These are phyloP conservation scores for Ditylenchus weischeri DNA, from an alignment of 2,888 invertebrate genomes.

Conservation along the genomic window DNA sequence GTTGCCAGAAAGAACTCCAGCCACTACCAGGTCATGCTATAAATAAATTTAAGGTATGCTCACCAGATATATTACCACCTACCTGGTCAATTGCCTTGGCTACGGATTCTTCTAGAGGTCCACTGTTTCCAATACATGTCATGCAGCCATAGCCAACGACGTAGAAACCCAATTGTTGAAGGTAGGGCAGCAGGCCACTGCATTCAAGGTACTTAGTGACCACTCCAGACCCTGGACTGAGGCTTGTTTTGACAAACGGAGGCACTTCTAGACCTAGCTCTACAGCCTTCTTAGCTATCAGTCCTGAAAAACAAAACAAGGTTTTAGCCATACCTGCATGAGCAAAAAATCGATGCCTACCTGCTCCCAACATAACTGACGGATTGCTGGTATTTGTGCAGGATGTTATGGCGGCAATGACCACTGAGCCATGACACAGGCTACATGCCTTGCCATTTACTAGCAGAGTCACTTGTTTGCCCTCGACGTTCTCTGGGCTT, in stretches of 20 bases:
- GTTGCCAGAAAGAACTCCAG: conserved; percentile 93
- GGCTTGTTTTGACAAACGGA: conserved; percentile 91
- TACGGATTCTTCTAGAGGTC: conserved; percentile 86
- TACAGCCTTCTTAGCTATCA: conserved; percentile 63
- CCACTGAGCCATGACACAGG: conserved; percentile 70
- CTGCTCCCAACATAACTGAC: conserved; percentile 94
- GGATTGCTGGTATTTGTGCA: conserved; percentile 98
- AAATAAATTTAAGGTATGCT: conserved; percentile 28
- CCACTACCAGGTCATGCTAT: conserved; percentile 85
- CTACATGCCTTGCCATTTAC: conserved; percentile 31
- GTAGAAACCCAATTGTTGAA: conserved; percentile 68
- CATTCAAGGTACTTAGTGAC: conserved; percentile 85
- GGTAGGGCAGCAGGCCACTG: conserved; percentile 82
- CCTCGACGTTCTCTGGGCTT: conserved; percentile 39
- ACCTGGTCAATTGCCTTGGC: conserved; percentile 85
- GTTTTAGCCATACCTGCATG: too few relatives aligned
- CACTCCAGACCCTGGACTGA: conserved; percentile 91
- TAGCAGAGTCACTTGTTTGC: conserved; percentile 36
- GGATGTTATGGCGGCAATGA: conserved; percentile 94
- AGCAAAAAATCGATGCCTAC: conserved; percentile 57
- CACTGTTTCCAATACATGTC: conserved; percentile 98
- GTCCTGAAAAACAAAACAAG: conserved; percentile 63
- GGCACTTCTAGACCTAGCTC: conserved; percentile 81
- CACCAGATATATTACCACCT: conserved; percentile 20
- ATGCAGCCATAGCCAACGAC: conserved; percentile 96